phyloP scores from a whole-genome alignment of 2,888 invertebrate species.

The Agrochola lota region DNA sequence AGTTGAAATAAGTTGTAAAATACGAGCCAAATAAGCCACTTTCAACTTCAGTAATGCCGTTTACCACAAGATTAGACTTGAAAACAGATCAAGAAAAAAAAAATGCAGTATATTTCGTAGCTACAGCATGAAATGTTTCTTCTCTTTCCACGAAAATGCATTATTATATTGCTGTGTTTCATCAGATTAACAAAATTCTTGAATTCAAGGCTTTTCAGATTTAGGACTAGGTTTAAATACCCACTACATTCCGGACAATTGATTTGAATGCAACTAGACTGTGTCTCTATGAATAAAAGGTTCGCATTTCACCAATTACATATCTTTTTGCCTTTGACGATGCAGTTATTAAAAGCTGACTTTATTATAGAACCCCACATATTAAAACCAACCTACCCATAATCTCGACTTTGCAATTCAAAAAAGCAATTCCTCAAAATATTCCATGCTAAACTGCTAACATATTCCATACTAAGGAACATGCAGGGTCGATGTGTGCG shows the following conservation, averaged over 20 bases:
- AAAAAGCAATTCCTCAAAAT: constrained; percentile 28
- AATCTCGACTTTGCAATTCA: constrained; percentile 25
- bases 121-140: no score
- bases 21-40: neutral
- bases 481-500: constrained; percentile 62
- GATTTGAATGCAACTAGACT: neutral
- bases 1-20: no score
- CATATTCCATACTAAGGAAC: constrained; percentile 63
- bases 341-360: neutral
- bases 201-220: neutral
- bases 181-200: neutral
- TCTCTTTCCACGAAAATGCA: neutral
- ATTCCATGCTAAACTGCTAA: constrained; percentile 30
- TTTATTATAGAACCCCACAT: neutral
- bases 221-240: neutral
- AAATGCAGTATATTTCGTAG: neutral
- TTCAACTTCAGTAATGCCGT: neutral
- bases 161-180: neutral
- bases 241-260: neutral
- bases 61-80: neutral
- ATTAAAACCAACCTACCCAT: neutral
- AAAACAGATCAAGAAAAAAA: neutral
- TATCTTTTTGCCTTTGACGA: neutral
- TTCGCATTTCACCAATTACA: neutral
- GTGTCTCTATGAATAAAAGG: no score